These are phyloP conservation scores for Dendronephthya gigantea DNA, from an alignment of 64 coral and sea anemone species.

Conservation along the genomic window DNA sequence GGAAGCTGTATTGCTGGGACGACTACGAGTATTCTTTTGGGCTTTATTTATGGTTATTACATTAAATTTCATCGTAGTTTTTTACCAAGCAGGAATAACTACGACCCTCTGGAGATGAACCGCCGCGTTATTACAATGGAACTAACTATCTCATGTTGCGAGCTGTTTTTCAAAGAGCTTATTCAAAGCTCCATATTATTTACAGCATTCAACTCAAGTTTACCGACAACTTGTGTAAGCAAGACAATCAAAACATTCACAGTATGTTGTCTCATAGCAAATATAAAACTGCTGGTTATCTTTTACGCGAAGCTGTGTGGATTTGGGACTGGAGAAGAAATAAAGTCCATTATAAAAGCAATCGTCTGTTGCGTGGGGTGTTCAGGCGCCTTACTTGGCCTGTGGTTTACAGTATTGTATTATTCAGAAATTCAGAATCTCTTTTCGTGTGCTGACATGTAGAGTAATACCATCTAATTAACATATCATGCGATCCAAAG, in stretches of 20 bases:
- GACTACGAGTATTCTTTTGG: not conserved
- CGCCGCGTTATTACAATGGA: not conserved
- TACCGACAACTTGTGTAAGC: not conserved
- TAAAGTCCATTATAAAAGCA: not conserved
- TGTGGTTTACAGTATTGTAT: not conserved
- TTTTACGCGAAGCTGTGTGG: not conserved
- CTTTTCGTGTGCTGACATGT: not conserved
- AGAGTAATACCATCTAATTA: not conserved
- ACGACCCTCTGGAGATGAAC: not conserved
- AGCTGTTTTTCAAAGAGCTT: not conserved
- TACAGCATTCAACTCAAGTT: not conserved
- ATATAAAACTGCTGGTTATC: not conserved
- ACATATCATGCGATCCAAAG: not conserved
- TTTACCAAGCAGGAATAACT: not conserved
- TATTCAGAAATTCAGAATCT: not conserved
- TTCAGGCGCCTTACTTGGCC: not conserved
- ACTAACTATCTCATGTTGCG: not conserved
- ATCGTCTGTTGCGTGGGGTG: not conserved
- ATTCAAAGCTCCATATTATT: not conserved
- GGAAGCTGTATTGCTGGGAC: not conserved
- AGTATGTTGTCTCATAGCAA: not conserved
- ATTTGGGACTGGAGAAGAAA: not conserved
- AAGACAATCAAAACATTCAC: not conserved
- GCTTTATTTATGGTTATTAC: constrained; percentile 1
- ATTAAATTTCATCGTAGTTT: constrained; percentile 12